These are phyloP conservation scores for Troides aeacus DNA, from an alignment of 2,888 invertebrate genomes.

Conservation along the genomic window DNA sequence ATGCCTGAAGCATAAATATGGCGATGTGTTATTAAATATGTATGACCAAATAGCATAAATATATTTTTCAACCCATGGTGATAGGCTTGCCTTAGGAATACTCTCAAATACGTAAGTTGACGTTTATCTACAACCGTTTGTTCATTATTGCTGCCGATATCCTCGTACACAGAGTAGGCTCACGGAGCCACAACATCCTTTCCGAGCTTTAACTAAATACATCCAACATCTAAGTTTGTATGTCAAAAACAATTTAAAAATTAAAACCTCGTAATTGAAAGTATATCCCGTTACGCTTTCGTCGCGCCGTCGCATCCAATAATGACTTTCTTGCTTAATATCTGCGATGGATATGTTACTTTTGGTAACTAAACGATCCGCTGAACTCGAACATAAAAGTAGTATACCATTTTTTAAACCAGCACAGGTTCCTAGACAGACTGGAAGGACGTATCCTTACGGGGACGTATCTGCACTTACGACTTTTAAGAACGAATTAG, in stretches of 20 bases:
- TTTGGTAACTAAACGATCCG: slow-evolving; percentile 28
- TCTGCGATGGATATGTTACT: slow-evolving; percentile 30
- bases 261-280: slow-evolving; percentile 49
- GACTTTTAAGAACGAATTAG: slow-evolving; percentile 39
- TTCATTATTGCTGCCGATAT: too few relatives aligned
- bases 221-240: slow-evolving; percentile 8
- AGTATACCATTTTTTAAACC: slow-evolving; percentile 66
- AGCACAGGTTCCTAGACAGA: slow-evolving; percentile 40
- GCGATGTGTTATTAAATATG: too few relatives aligned
- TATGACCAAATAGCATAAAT: too few relatives aligned
- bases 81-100: too few relatives aligned
- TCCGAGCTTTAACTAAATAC: too few relatives aligned
- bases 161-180: too few relatives aligned
- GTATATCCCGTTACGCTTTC: slow-evolving; percentile 17
- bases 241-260: slow-evolving; percentile 38
- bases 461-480: slow-evolving; percentile 39
- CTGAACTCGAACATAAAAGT: slow-evolving; percentile 43
- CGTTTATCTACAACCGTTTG: too few relatives aligned
- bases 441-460: slow-evolving; percentile 49
- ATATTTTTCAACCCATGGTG: too few relatives aligned
- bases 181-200: too few relatives aligned
- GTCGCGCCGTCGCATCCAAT: not conserved
- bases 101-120: too few relatives aligned
- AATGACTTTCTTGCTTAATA: slow-evolving; percentile 30
- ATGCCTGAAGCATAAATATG: too few relatives aligned